A percentile compares a stretch with the other conserved stretches of the same genome.
Evolutionary conservation across 2,113 vertebrate species (phyloP).

Genomic region (Anthoscopus minutus): DNA sequence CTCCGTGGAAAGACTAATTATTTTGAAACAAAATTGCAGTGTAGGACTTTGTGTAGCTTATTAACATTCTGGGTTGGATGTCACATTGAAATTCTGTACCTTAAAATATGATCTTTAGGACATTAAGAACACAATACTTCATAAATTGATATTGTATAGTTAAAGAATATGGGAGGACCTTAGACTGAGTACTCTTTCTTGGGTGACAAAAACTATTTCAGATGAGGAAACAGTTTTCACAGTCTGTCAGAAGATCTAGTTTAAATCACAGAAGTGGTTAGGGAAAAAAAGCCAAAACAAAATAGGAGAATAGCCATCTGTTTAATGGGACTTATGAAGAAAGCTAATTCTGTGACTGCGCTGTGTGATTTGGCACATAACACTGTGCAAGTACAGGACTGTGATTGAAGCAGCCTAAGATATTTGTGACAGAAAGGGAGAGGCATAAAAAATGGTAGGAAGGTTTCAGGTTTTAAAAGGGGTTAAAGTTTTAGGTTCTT

Average conservation of each 20-base stretch:
- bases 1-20: neutral
- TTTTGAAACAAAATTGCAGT: neutral
- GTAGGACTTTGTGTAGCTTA: neutral
- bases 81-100: neutral
- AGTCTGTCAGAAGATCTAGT: neutral
- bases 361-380: neutral
- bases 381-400: neutral
- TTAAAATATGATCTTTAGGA: neutral
- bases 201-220: neutral
- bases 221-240: neutral
- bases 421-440: neutral
- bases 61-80: neutral
- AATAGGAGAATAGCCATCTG: neutral
- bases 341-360: neutral
- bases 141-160: neutral
- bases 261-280: neutral
- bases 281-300: neutral
- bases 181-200: neutral
- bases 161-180: neutral
- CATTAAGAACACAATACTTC: neutral
- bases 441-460: neutral
- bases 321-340: neutral
- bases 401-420: neutral
- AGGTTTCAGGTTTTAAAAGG: neutral
- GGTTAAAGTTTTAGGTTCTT: neutral